These are phyloP conservation scores for Pimephales promelas DNA, from an alignment of 2,113 vertebrate genomes.

Conservation along the genomic window DNA sequence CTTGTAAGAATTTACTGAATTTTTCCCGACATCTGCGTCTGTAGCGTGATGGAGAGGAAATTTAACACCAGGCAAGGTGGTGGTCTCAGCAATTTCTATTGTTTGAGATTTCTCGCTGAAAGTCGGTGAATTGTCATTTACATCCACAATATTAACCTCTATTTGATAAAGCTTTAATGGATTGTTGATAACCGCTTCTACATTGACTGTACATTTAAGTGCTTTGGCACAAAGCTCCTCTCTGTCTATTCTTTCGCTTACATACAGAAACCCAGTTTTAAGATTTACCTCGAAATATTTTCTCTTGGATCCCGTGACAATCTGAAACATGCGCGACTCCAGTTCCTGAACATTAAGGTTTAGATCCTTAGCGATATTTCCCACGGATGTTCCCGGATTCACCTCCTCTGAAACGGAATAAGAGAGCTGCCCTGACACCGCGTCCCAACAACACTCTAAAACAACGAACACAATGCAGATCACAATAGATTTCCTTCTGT, in stretches of 20 bases:
- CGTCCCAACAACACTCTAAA: slow-evolving; percentile 43
- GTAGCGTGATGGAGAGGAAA: neutral
- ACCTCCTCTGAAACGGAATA: slow-evolving; percentile 67
- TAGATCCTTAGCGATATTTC: slow-evolving; percentile 68
- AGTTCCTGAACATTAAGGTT: slow-evolving; percentile 59
- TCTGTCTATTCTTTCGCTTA: slow-evolving; percentile 75
- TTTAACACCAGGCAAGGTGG: no score
- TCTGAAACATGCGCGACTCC: slow-evolving; percentile 65
- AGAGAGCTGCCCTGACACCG: slow-evolving; percentile 60
- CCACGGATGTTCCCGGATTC: slow-evolving; percentile 60
- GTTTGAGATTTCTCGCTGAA: neutral
- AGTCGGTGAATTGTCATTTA: slow-evolving; percentile 81
- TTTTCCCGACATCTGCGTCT: neutral
- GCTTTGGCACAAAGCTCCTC: slow-evolving; percentile 69
- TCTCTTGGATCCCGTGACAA: slow-evolving; percentile 66
- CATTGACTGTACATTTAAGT: slow-evolving; percentile 64
- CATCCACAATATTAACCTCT: slow-evolving; percentile 78
- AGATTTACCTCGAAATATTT: slow-evolving; percentile 71
- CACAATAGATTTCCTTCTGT: slow-evolving; percentile 13
- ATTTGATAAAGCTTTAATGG: slow-evolving; percentile 76
- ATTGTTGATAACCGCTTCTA: slow-evolving; percentile 75
- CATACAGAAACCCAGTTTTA: slow-evolving; percentile 70
- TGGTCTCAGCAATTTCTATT: no score
- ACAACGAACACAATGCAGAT: slow-evolving; percentile 48
- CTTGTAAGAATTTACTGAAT: neutral